Percentiles rank a stretch among this genome's conserved stretches.
Conservation (phyloP, 2,113 vertebrate species). For the Garra rufa region DNA sequence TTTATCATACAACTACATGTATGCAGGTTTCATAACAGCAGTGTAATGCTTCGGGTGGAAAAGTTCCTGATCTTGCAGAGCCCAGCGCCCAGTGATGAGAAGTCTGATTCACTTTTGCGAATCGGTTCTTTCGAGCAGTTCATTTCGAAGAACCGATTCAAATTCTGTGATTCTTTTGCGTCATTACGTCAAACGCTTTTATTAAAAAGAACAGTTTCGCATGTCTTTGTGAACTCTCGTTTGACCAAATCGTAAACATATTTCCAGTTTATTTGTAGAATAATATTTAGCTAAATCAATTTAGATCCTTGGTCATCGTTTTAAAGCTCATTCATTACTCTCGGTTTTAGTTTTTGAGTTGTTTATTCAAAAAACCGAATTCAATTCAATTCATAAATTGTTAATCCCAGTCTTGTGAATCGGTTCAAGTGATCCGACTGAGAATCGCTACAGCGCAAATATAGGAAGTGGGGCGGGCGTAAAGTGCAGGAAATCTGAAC, state of each 20-base stretch:
- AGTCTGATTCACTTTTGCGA: not conserved
- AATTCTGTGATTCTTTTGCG: not conserved
- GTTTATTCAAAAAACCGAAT: not conserved
- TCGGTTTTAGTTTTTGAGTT: not conserved
- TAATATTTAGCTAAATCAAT: not conserved
- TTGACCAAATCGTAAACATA: not conserved
- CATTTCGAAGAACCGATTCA: not conserved
- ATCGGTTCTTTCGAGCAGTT: not conserved
- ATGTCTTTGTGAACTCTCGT: not conserved
- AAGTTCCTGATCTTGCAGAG: conserved; percentile 38
- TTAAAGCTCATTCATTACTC: not conserved
- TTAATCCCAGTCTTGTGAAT: not conserved
- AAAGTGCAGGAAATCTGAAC: conserved; percentile 1
- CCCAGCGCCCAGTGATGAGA: not conserved
- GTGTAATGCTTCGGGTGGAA: not conserved
- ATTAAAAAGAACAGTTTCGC: not conserved
- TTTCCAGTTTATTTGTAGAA: not conserved
- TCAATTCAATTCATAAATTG: not conserved
- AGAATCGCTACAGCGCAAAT: not conserved
- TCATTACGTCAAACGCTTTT: not conserved
- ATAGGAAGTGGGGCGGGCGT: conserved; percentile 2
- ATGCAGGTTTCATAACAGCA: not conserved
- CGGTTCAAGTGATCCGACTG: conserved; percentile 6
- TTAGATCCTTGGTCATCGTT: not conserved
- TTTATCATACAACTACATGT: not conserved